A percentile compares a stretch with the other conserved stretches of the same genome.
These are phyloP conservation scores for Enteromius thamalakanensis DNA, from an alignment of 2,797 vertebrate species.

Conservation along the genomic window DNA sequence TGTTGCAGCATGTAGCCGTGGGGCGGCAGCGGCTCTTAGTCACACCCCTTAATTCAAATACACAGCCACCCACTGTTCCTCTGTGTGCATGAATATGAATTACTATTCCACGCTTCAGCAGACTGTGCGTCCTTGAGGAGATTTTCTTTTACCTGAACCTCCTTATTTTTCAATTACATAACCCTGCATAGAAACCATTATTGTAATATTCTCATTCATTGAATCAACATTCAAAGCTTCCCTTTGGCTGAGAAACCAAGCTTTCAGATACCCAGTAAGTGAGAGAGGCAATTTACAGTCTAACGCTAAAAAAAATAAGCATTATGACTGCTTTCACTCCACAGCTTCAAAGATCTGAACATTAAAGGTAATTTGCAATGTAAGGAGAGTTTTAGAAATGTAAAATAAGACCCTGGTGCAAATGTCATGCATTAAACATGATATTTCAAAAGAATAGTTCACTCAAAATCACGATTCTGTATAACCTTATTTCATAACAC, in stretches of 20 bases:
- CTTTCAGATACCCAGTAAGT: background rate
- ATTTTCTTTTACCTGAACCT: conserved; percentile 35
- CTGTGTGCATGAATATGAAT: conserved; percentile 30
- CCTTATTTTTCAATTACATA: conserved; percentile 38
- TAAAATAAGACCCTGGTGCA: background rate
- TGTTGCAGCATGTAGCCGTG: background rate
- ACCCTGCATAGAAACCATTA: conserved; percentile 28
- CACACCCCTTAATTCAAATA: conserved; percentile 23
- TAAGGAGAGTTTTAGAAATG: background rate
- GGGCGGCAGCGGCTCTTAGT: background rate
- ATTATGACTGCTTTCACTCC: conserved; percentile 8
- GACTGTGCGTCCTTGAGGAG: conserved; percentile 39
- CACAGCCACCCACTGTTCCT: conserved; percentile 26
- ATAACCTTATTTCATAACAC: too few species aligned
- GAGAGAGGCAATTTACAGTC: conserved; percentile 30
- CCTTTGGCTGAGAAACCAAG: background rate
- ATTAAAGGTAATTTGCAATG: conserved; percentile 3
- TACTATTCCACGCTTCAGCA: conserved; percentile 41
- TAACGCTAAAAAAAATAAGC: conserved; percentile 5
- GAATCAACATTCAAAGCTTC: conserved; percentile 25
- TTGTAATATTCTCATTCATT: conserved; percentile 38
- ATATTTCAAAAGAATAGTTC: background rate
- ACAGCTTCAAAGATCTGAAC: background rate
- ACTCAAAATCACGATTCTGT: background rate
- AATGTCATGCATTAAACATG: background rate